Evolutionary conservation across 2,888 invertebrate species (phyloP).

Genomic region (Drosophila picticornis): DNA sequence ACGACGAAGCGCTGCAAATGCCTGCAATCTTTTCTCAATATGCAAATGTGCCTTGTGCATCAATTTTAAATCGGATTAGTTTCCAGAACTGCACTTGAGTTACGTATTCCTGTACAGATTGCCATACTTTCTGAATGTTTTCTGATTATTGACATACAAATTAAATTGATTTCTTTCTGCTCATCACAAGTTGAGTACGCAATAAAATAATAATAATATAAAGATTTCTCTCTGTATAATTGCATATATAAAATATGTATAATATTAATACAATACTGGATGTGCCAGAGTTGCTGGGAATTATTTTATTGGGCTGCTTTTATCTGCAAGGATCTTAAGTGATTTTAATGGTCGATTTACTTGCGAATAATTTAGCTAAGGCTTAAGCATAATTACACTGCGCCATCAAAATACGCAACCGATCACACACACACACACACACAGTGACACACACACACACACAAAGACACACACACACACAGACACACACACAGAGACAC

Average conservation of each 20-base stretch:
- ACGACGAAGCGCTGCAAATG: neutral
- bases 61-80: neutral
- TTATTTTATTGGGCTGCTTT: neutral
- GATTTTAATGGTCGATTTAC: conserved; percentile 30
- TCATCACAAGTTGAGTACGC: neutral
- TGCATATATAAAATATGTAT: neutral
- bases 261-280: neutral
- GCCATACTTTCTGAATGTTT: too few species aligned
- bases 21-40: neutral
- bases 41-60: neutral
- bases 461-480: conserved; percentile 7
- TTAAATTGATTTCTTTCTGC: neutral
- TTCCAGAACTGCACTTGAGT: neutral
- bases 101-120: neutral
- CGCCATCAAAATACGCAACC: conserved; percentile 20
- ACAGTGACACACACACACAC: conserved; percentile 5
- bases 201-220: neutral
- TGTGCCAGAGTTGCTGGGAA: neutral
- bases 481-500: conserved; percentile 4
- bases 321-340: conserved; percentile 18
- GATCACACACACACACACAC: conserved; percentile 11
- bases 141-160: neutral
- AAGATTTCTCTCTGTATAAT: too few species aligned
- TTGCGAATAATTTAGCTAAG: conserved; percentile 3
- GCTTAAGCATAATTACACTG: conserved; percentile 38